These are phyloP conservation scores for Apostichopus californicus DNA, from an alignment of 35 echinoderm and acorn worm genomes.

Conservation along the genomic window DNA sequence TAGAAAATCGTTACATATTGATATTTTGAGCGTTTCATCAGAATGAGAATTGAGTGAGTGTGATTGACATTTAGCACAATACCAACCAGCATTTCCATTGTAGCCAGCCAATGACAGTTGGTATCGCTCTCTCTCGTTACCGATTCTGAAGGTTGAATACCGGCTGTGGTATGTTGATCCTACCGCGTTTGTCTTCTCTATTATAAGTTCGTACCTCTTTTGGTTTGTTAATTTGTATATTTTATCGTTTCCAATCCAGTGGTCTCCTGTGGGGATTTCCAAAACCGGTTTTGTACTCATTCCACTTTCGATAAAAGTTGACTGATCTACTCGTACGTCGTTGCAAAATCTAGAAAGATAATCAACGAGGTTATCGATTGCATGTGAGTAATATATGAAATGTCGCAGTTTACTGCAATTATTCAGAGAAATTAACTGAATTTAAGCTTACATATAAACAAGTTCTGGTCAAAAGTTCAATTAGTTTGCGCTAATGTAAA, in stretches of 20 bases:
- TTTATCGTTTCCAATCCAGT: conserved; percentile 59
- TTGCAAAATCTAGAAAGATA: conserved; percentile 54
- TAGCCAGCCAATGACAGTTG: too few relatives aligned
- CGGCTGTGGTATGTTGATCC: background rate
- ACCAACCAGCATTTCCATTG: too few relatives aligned
- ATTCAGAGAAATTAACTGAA: background rate
- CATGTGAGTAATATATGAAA: conserved; percentile 2
- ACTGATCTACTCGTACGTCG: conserved; percentile 35
- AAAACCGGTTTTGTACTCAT: conserved; percentile 59
- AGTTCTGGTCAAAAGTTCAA: background rate
- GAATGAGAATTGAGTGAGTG: too few relatives aligned
- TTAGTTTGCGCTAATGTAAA: too few relatives aligned
- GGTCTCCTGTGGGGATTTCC: conserved; percentile 47
- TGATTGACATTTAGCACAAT: too few relatives aligned
- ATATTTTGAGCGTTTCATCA: too few relatives aligned
- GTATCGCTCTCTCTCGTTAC: too few relatives aligned
- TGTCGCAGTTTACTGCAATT: background rate
- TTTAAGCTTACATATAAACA: too few relatives aligned
- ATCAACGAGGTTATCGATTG: background rate
- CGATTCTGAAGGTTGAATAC: too few relatives aligned
- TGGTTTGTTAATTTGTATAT: conserved; percentile 29
- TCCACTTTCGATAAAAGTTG: conserved; percentile 48
- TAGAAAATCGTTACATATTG: too few relatives aligned
- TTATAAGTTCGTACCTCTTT: background rate
- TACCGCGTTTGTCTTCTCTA: conserved; percentile 7